Conservation (phyloP, 2,888 invertebrate genomes). For the Drosophila lacicola region DNA sequence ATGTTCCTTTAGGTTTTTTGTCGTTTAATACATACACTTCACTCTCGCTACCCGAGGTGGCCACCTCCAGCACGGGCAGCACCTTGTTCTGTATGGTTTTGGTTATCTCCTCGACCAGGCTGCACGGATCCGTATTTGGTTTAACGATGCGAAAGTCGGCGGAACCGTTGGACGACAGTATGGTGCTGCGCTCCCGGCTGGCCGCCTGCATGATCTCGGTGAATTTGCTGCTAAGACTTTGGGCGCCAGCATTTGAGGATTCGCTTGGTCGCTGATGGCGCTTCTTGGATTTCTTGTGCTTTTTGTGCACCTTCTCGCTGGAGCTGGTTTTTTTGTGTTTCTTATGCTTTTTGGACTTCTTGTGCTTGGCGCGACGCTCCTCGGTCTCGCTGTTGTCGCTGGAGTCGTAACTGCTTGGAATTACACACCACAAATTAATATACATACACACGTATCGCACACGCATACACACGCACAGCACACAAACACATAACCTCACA, state of each 20-base stretch:
- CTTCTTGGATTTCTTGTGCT: conserved; percentile 87
- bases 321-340: conserved; percentile 87
- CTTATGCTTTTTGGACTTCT: conserved; percentile 88
- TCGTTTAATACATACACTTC: conserved; percentile 84
- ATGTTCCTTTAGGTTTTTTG: too few relatives aligned
- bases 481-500: conserved; percentile 53
- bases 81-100: conserved; percentile 84
- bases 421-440: conserved; percentile 32
- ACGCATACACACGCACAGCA: conserved; percentile 38
- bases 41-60: conserved; percentile 89
- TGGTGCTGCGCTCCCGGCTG: conserved; percentile 71
- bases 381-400: conserved; percentile 70
- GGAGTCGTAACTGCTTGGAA: conserved; percentile 74
- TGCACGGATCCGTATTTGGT: conserved; percentile 85
- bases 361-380: conserved; percentile 81
- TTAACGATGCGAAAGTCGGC: conserved; percentile 77
- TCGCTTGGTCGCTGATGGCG: conserved; percentile 86
- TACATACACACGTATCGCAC: conserved; percentile 29
- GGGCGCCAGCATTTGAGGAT: conserved; percentile 65
- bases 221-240: conserved; percentile 81
- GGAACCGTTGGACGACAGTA: conserved; percentile 71
- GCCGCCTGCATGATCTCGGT: conserved; percentile 83
- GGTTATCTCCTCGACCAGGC: conserved; percentile 86
- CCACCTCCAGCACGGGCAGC: conserved; percentile 87
- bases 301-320: conserved; percentile 84